Percentiles rank a stretch among this genome's conserved stretches.
Conservation (phyloP, 2,888 invertebrate species). For the Caenorhabditis imperialis region DNA sequence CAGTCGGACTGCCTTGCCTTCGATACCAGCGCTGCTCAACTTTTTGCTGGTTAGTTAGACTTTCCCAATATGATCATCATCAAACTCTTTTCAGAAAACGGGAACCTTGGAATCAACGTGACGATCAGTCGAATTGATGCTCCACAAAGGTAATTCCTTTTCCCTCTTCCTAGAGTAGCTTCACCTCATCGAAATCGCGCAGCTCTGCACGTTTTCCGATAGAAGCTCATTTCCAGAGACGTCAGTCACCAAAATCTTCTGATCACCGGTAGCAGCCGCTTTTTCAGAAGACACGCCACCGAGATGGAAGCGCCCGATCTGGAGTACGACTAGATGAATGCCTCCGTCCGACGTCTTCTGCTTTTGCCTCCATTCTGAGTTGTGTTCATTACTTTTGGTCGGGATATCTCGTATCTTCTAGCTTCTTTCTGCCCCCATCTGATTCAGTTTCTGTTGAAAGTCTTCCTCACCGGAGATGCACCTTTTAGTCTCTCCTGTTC, state of each 20-base stretch:
- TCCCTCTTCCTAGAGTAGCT: neutral
- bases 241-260: conserved; percentile 26
- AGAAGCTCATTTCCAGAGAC: conserved; percentile 14
- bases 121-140: conserved; percentile 86
- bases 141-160: conserved; percentile 12
- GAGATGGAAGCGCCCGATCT: conserved; percentile 16
- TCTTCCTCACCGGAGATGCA: neutral
- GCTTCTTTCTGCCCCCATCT: neutral
- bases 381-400: neutral
- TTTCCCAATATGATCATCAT: neutral
- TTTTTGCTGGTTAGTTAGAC: conserved; percentile 85
- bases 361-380: neutral
- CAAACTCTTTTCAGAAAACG: conserved; percentile 85
- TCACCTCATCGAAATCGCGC: conserved; percentile 7
- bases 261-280: neutral
- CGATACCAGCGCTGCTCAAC: conserved; percentile 96
- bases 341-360: neutral
- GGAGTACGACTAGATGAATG: conserved; percentile 14
- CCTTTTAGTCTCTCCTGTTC: too few relatives aligned
- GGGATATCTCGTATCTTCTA: neutral
- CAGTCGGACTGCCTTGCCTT: conserved; percentile 98
- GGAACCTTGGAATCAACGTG: conserved; percentile 98
- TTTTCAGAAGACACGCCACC: conserved; percentile 23
- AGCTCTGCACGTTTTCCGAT: conserved; percentile 5
- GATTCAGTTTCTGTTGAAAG: conserved; percentile 18